phyloP scores from a whole-genome alignment of 2,797 vertebrate genomes.

The Galago senegalensis region DNA sequence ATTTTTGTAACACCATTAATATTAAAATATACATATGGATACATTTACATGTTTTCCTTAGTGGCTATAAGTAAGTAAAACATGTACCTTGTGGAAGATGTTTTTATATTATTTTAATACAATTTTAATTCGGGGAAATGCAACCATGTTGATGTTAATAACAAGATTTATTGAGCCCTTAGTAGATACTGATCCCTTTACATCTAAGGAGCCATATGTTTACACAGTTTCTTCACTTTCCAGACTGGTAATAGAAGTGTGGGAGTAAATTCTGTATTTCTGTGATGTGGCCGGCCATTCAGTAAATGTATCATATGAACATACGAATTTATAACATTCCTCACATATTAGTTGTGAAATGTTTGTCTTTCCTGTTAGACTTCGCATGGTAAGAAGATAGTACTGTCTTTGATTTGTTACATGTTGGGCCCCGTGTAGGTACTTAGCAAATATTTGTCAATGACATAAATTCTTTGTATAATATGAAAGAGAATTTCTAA shows the following conservation, averaged over 20 bases:
- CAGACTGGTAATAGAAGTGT: not conserved
- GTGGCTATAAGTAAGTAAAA: not conserved
- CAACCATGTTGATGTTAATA: not conserved
- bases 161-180: not conserved
- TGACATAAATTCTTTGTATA: not conserved
- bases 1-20: not conserved
- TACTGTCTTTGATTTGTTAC: not conserved
- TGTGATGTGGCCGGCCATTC: not conserved
- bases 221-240: not conserved
- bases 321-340: not conserved
- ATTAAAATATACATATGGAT: not conserved
- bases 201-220: not conserved
- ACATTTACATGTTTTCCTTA: constrained; percentile 14
- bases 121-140: not conserved
- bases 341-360: not conserved
- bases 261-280: not conserved
- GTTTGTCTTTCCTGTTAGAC: not conserved
- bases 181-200: not conserved
- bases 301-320: not conserved
- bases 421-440: not conserved
- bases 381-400: not conserved
- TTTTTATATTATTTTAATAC: not conserved
- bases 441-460: not conserved
- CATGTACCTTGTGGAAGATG: not conserved
- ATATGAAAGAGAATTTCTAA: not conserved